Conservation (phyloP, 2,797 vertebrate species). For the Potorous gilbertii region DNA sequence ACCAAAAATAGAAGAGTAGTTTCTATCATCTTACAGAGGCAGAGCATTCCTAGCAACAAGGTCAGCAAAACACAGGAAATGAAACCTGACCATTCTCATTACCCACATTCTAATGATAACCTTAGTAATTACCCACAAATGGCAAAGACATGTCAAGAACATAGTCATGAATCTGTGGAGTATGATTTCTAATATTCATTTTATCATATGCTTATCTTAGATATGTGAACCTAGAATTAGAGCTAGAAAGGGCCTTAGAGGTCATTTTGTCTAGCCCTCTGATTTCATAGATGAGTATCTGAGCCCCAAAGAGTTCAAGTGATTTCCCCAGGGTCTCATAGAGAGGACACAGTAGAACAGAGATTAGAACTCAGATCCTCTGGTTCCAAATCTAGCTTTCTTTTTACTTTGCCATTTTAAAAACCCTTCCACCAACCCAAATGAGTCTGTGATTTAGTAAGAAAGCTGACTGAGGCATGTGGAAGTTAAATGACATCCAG, state of each 20-base stretch:
- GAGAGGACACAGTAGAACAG: background rate
- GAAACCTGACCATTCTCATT: background rate
- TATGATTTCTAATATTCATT: constrained; percentile 31
- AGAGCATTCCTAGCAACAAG: background rate
- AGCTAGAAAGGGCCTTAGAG: background rate
- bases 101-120: background rate
- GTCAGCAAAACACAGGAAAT: background rate
- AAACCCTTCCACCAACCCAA: background rate
- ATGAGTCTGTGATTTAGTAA: background rate
- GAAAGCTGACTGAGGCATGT: background rate
- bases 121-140: constrained; percentile 20
- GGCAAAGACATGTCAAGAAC: constrained; percentile 13
- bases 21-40: background rate
- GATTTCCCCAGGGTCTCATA: background rate
- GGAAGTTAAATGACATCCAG: background rate
- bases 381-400: background rate
- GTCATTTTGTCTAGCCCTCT: background rate
- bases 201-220: background rate
- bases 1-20: background rate
- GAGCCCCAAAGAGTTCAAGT: background rate
- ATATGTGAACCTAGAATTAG: background rate
- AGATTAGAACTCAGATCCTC: background rate
- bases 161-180: background rate
- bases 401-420: background rate
- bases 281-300: background rate